Base-by-base conservation (phyloP, 2,797 vertebrate genomes). In the Furcifer pardalis region DNA sequence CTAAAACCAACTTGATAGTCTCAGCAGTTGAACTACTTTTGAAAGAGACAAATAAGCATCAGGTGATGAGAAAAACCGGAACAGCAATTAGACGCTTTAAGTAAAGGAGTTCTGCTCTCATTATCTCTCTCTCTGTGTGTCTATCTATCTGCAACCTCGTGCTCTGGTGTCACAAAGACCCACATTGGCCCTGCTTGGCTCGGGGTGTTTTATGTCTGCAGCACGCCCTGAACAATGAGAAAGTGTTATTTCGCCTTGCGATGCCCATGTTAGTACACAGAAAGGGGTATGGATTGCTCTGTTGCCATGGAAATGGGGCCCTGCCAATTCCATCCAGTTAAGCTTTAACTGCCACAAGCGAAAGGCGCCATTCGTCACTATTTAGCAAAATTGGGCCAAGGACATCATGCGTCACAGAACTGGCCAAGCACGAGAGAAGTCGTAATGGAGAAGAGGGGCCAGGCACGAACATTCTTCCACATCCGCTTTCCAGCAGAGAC, bases 261-360 rank as follows among this genome's bases (percentile, higher is more conserved):
- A 83, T 69, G 89, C 87, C 83, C 1, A 49, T 25, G 1, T 82
- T 86, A 66, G 85, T 60, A 87, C 37, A 71, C 81, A 2, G 42
- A 91, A 37, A 19, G 21, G 88, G 87, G 91, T 88, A 87, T 80
- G 81, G 84, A 89, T 87, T 87, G 87, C 86, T 83, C 73, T 2
- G 49, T 95, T 93, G 79, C 87, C 90, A 93, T 92, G 91, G 93
- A 86, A 89, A 89, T 88, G 82, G 3, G 5, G 69, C 7, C 86
- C 87, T 87, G 83, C 86, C 63, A 84, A 68, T 46, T 83, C 85
- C 89, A 91, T 87, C 89, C 86, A 73, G 74, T 49, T 27, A 82
- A 83, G 3, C 0, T 13, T 71, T 77, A 89, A 86, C 90, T 77
- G 86, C 77, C 87, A 23, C 73, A 89, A 89, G 88, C 81, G 82